Evolutionary conservation across 2,888 invertebrate genomes (phyloP).

Genomic region (Thysanoteuthis rhombus): DNA sequence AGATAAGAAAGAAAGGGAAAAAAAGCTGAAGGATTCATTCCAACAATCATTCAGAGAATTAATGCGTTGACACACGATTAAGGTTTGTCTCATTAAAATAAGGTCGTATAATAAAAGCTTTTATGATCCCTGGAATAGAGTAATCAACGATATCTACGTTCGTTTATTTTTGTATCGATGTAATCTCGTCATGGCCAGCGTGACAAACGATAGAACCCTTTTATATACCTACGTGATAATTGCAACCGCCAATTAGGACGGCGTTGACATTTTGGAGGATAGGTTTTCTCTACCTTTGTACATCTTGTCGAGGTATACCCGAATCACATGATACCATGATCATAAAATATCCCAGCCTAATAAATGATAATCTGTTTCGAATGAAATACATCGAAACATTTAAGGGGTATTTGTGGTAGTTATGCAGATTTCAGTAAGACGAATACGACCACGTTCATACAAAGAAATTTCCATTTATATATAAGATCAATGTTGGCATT

Average conservation of each 20-base stretch:
- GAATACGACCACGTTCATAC: too few relatives aligned
- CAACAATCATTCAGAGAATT: not conserved
- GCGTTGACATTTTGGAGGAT: too few relatives aligned
- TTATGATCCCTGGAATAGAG: not conserved
- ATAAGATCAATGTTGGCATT: too few relatives aligned
- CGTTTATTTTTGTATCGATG: not conserved
- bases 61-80: not conserved
- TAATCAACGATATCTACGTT: not conserved
- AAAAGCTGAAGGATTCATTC: not conserved
- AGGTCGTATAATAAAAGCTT: slow-evolving; percentile 12
- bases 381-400: too few relatives aligned
- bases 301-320: not conserved
- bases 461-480: too few relatives aligned
- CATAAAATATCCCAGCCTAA: not conserved
- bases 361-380: not conserved
- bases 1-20: not conserved
- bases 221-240: not conserved
- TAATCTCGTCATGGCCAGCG: not conserved
- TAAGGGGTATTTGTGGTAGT: too few relatives aligned
- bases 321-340: not conserved
- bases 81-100: not conserved
- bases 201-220: not conserved
- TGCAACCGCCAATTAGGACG: not conserved
- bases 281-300: not conserved
- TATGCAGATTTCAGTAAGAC: too few relatives aligned